Conservation (phyloP, 2,113 vertebrate genomes). For the Phocoena sinus region DNA sequence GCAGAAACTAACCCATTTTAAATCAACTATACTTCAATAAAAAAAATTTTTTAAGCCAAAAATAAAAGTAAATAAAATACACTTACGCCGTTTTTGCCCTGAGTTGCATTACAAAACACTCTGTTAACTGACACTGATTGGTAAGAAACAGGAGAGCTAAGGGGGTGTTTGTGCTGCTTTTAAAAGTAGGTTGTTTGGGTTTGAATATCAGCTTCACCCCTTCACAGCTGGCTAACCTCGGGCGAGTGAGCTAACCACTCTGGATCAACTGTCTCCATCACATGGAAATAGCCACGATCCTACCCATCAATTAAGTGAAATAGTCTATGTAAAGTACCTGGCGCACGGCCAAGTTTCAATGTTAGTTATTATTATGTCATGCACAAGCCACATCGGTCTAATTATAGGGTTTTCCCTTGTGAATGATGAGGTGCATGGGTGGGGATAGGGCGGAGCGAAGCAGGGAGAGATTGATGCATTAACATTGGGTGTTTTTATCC, state of each 20-base stretch:
- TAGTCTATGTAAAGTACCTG: background rate
- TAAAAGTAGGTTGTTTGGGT: background rate
- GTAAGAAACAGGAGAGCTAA: background rate
- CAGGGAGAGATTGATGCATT: background rate
- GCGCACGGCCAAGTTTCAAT: background rate
- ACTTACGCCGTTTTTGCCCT: background rate
- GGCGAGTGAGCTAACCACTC: background rate
- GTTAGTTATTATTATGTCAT: background rate
- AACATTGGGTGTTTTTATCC: background rate
- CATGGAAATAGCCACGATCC: background rate
- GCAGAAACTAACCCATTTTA: background rate
- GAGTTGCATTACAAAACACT: background rate
- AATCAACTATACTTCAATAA: background rate
- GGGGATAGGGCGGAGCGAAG: background rate
- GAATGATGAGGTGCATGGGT: background rate
- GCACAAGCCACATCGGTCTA: background rate
- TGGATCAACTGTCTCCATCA: background rate
- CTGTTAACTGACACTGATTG: background rate
- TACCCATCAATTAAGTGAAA: background rate
- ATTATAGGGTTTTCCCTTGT: background rate
- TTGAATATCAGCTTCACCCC: background rate
- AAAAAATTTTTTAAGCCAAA: background rate
- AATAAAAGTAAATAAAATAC: background rate
- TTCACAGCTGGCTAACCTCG: background rate
- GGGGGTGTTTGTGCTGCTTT: background rate